Base-by-base conservation (phyloP, 2,888 invertebrate genomes). In the Hecatera dysodea region DNA sequence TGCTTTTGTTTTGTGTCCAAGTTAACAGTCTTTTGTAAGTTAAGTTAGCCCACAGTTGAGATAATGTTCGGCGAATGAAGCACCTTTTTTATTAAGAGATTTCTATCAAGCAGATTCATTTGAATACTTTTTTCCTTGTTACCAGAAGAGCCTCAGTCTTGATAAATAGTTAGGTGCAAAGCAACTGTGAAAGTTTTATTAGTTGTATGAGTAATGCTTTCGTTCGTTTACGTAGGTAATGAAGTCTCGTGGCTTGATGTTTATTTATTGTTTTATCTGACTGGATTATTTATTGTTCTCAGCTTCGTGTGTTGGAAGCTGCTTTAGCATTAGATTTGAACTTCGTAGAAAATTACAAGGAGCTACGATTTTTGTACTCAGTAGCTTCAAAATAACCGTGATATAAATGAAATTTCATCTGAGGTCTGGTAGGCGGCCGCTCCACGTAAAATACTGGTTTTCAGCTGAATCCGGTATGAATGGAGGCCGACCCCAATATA, bases 41-140 rank as follows among this genome's bases (percentile, higher is more conserved):
- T 83, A 85, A 86, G 67, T 81, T 78, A 90, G 90, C 87, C 84
- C 82, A 75, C 78, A 79, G 69, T 75, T 77, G 84, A 92, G 92
- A 92, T 93, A 92, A 91, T 90, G 88, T 88, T 90, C 84, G 81
- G 82, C 74, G 85, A 87, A 89, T 88, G 88, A 89, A 87, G 85
- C 86, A 86, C 81, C 83, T 89, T 90, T 91, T 90, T 88, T 88
- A 86, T 87, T 87, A 85, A 76, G 76, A 91, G 93, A 93, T 94
- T 90, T 87, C 87, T 93, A 94, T 94, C 94, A 86, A 85, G 82
- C 85, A 87, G 91, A 94, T 94, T 94, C 91, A 94, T 94, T 94
- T 89, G 90, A 90, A 92, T 92, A 91, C 90, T 92, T 93, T 92
- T 89, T 90, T 85, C 86, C 85, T 88, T 87, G 87, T 90, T 93